Evolutionary conservation across 2,113 vertebrate genomes (phyloP).

Genomic region (Oreochromis aureus): DNA sequence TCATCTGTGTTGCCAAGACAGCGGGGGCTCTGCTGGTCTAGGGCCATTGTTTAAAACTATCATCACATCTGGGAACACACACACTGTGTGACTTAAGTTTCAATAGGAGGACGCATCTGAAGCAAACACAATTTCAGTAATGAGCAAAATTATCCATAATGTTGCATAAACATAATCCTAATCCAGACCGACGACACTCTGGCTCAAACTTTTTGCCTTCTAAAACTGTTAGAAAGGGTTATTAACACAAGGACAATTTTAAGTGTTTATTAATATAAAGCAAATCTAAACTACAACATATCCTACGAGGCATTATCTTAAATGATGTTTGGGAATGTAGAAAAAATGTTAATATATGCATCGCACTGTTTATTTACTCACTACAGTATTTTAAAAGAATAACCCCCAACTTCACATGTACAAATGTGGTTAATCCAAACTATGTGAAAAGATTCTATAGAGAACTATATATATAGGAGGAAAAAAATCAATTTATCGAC

Average conservation of each 20-base stretch:
- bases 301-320: background rate
- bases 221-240: background rate
- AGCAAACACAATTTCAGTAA: background rate
- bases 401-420: background rate
- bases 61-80: background rate
- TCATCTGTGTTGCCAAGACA: slow-evolving; percentile 45
- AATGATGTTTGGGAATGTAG: background rate
- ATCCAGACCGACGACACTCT: background rate
- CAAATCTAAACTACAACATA: background rate
- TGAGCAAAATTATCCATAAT: background rate
- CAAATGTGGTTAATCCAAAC: background rate
- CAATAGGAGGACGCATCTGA: background rate
- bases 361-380: background rate
- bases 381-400: background rate
- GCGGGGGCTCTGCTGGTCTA: slow-evolving; percentile 10
- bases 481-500: background rate
- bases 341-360: background rate
- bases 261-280: background rate
- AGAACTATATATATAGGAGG: background rate
- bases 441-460: background rate
- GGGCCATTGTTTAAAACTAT: background rate
- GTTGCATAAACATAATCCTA: background rate
- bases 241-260: background rate
- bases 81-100: background rate
- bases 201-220: background rate